Base-by-base conservation (phyloP, 2,113 vertebrate species). In the Corapipo altera region DNA sequence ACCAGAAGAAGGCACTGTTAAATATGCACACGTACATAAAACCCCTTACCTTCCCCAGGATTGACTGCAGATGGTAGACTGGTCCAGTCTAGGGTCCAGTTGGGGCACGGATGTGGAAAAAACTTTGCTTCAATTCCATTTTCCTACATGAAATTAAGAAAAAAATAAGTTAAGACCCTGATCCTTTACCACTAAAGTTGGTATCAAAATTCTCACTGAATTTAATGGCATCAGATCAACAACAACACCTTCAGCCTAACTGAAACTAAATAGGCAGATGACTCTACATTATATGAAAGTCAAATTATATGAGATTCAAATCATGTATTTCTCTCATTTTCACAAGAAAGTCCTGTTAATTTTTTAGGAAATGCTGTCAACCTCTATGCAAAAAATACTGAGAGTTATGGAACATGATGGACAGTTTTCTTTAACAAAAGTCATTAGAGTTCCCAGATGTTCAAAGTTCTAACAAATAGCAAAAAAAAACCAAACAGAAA, bases 1-100 rank as follows among this genome's bases (percentile, higher is more conserved):
- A 84, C 22, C 39, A 74, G 39, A 72, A 81, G 24, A 5, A 1
- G 4, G 30, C 8, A 41, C 20, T 48, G 12, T 59, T 81, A 89
- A 83, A 89, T 12, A 85, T 23, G n/a, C 12, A 73, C 14, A 67
- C 4, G 52, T 8, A 61, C 14, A 59, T 16, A 59, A 43, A 79
- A 77, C 28, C 11, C 14, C 90, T 91, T 97, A 99, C 99, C 99
- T 98, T 99, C 99, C 79, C 98, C 98, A 85, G 99, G 99, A 97
- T 97, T 99, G 93, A 99, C 99, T 30, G 99, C 98, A 85, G 95
- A 95, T 74, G 99, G 99, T 58, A 99, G 97, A 85, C 33, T 97
- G 61, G 98, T 97, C 99, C 99, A 99, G 15, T 99, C 98, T 86
- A 99, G 95, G 10, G 98, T 98, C 98, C 99, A 99, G 39, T 22